Conservation (phyloP, 1,140 invertebrate species). For the Apis florea region DNA sequence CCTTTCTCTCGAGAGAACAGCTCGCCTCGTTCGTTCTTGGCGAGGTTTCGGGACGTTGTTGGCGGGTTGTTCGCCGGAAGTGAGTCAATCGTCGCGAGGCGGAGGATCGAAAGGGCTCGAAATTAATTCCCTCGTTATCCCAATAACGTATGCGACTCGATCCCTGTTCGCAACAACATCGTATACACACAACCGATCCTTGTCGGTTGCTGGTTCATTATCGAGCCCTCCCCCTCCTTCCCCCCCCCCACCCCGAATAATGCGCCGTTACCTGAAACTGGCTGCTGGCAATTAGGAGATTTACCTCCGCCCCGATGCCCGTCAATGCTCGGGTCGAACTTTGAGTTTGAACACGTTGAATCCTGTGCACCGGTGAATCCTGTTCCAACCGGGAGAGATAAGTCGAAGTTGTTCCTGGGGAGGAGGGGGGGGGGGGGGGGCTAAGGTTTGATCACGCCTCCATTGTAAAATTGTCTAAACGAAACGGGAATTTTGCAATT, state of each 20-base stretch:
- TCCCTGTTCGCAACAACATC: constrained; percentile 22
- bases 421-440: no score
- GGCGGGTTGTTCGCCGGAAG: neutral
- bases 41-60: neutral
- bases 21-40: neutral
- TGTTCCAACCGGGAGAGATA: neutral
- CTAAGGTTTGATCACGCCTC: neutral
- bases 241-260: neutral
- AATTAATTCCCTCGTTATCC: constrained; percentile 36
- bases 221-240: neutral
- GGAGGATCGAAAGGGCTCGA: constrained; percentile 4
- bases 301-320: neutral
- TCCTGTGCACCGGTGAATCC: neutral
- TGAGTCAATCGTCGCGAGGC: neutral
- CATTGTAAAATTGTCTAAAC: neutral
- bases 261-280: neutral
- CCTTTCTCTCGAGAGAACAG: no score
- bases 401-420: neutral
- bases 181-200: no score
- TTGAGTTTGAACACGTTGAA: neutral
- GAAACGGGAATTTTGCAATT: no score
- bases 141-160: constrained; percentile 19
- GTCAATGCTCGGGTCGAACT: neutral
- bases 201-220: constrained; percentile 3
- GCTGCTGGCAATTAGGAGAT: constrained; percentile 25